Conservation (phyloP, 2,113 vertebrate genomes). For the Myanophis thanlyinensis region DNA sequence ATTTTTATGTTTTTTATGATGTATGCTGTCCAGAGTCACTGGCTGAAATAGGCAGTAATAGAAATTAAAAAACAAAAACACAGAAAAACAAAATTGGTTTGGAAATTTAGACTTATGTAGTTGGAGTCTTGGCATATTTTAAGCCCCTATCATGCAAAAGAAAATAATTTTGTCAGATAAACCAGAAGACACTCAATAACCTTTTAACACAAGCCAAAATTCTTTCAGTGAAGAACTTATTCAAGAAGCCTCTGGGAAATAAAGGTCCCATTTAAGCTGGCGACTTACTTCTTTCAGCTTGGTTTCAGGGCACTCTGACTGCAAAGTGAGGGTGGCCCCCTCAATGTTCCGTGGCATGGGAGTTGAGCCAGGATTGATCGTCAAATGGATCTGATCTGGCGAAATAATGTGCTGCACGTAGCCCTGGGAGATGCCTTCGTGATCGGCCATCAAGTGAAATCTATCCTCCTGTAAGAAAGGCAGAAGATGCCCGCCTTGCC, state of each 20-base stretch:
- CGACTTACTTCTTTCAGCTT: conserved; percentile 91
- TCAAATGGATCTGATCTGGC: conserved; percentile 95
- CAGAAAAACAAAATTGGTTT: neutral
- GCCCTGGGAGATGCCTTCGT: conserved; percentile 95
- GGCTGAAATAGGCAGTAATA: neutral
- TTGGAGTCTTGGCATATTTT: neutral
- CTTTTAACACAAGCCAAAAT: neutral
- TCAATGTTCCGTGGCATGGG: conserved; percentile 99
- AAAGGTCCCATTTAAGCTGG: rapidly evolving
- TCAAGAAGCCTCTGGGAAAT: neutral
- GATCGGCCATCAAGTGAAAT: conserved; percentile 86
- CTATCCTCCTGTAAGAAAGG: conserved; percentile 87
- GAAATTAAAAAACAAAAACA: neutral
- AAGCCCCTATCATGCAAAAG: neutral
- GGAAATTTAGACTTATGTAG: too few species aligned
- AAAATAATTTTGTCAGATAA: rapidly evolving
- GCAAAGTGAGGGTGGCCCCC: conserved; percentile 94
- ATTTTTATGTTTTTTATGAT: neutral
- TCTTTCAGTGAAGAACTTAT: neutral
- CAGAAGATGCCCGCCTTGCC: conserved; percentile 85
- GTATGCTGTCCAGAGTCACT: neutral
- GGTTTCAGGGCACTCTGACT: conserved; percentile 97
- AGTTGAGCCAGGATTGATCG: conserved; percentile 96
- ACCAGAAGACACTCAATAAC: rapidly evolving
- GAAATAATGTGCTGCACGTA: conserved; percentile 99